Conservation (phyloP, 2,888 invertebrate species). For the Clusia tigrina region DNA sequence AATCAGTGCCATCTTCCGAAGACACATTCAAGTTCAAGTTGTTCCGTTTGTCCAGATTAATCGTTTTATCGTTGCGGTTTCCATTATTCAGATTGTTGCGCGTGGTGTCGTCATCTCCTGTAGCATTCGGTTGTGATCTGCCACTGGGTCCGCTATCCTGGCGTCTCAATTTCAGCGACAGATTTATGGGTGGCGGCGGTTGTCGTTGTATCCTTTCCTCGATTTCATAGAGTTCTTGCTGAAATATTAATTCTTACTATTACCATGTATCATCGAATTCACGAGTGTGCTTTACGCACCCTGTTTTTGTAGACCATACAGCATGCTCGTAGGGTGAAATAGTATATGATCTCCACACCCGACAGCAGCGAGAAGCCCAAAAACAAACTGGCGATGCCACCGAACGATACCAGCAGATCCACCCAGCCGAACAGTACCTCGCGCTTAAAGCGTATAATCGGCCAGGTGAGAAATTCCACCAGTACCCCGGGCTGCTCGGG, state of each 20-base stretch:
- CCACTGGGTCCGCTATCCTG: constrained; percentile 21
- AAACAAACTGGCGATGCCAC: constrained; percentile 68
- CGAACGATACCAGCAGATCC: constrained; percentile 72
- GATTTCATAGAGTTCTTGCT: constrained; percentile 61
- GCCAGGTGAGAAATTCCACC: constrained; percentile 77
- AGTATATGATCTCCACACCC: constrained; percentile 79
- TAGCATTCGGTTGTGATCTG: neutral
- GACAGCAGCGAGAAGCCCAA: constrained; percentile 78
- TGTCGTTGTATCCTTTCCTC: constrained; percentile 56
- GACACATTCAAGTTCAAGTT: constrained; percentile 26
- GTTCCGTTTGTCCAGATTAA: constrained; percentile 23
- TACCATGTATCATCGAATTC: neutral
- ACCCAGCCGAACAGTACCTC: constrained; percentile 87
- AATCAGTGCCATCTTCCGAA: neutral
- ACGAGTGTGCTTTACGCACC: constrained; percentile 45
- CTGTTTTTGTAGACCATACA: constrained; percentile 64
- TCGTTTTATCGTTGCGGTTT: constrained; percentile 22
- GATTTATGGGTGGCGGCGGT: constrained; percentile 57
- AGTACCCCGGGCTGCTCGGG: constrained; percentile 49
- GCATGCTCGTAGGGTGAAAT: constrained; percentile 74
- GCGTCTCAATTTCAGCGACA: constrained; percentile 47
- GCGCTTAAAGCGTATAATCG: constrained; percentile 74
- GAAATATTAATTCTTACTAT: neutral
- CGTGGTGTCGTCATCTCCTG: neutral
- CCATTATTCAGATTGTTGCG: constrained; percentile 19